Conservation (phyloP, 2,113 vertebrate species). For the Heliornis fulica region DNA sequence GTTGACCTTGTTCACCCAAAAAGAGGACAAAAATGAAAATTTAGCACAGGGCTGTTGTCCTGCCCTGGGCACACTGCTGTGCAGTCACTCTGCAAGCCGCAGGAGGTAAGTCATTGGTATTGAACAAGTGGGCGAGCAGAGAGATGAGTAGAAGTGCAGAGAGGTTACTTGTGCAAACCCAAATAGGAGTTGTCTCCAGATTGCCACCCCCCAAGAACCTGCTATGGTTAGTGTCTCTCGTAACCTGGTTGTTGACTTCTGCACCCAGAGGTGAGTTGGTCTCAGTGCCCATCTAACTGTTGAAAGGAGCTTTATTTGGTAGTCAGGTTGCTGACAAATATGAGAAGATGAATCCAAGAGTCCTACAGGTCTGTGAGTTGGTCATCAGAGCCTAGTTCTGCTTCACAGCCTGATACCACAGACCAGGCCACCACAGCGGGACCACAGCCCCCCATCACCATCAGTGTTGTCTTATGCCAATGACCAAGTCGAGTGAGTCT, state of each 20-base stretch:
- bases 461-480: not conserved
- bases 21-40: not conserved
- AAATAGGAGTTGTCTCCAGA: not conserved
- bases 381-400: not conserved
- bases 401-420: not conserved
- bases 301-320: not conserved
- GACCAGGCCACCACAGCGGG: accelerated
- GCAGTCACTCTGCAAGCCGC: not conserved
- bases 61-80: not conserved
- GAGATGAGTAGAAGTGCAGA: not conserved
- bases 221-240: accelerated
- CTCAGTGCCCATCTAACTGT: not conserved
- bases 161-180: not conserved
- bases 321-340: not conserved
- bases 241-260: not conserved
- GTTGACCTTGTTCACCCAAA: not conserved
- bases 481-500: accelerated
- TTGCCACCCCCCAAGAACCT: not conserved
- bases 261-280: not conserved
- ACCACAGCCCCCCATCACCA: accelerated
- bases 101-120: not conserved
- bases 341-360: not conserved
- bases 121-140: not conserved
- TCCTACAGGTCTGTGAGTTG: not conserved
- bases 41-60: not conserved